Conservation (phyloP, 2,888 invertebrate species). For the Lepidochrysops patricia region DNA sequence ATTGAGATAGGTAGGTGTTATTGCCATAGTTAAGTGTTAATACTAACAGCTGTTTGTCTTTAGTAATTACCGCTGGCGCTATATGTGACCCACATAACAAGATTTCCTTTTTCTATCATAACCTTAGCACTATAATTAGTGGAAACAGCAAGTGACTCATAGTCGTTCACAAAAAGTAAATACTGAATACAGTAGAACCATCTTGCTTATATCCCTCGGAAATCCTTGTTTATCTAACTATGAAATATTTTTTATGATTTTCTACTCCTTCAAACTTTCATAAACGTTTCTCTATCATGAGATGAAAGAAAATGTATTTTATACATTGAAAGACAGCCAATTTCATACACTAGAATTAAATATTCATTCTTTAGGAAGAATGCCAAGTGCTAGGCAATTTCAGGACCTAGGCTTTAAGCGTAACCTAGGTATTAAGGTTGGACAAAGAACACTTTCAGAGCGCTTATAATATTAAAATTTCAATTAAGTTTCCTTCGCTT, state of each 20-base stretch:
- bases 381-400: background rate
- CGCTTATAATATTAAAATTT: background rate
- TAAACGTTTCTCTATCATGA: too few relatives aligned
- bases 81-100: constrained; percentile 4
- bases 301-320: too few relatives aligned
- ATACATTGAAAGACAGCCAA: background rate
- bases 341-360: background rate
- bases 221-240: too few relatives aligned
- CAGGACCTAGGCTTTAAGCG: background rate
- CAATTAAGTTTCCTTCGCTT: background rate
- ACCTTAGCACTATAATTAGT: background rate
- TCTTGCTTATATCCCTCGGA: too few relatives aligned
- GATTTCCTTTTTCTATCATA: constrained; percentile 4
- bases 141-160: background rate
- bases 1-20: background rate
- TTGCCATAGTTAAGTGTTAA: constrained; percentile 4
- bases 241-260: too few relatives aligned
- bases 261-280: too few relatives aligned
- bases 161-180: background rate
- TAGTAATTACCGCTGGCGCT: background rate
- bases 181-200: too few relatives aligned
- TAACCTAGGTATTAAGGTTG: background rate
- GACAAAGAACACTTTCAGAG: background rate
- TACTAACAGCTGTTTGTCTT: background rate
- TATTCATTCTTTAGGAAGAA: background rate